phyloP scores from a whole-genome alignment of 2,888 invertebrate genomes.

The Dryobota labecula region DNA sequence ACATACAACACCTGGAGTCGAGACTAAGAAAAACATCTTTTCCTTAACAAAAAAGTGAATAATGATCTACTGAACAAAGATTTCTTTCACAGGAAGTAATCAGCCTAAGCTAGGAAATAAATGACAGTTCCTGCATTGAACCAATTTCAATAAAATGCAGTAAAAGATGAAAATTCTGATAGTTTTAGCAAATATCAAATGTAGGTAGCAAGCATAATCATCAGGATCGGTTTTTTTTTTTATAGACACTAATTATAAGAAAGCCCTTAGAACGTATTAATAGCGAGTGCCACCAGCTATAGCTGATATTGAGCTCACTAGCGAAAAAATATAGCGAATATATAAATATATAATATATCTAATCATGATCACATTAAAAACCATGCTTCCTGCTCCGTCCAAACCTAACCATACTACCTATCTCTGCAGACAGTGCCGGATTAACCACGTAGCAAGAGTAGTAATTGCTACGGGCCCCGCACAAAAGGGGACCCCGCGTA shows the following conservation, averaged over 20 bases:
- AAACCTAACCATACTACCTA: too few relatives aligned
- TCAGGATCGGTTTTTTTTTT: too few relatives aligned
- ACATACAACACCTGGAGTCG: not conserved
- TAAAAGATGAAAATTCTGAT: not conserved
- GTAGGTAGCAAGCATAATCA: too few relatives aligned
- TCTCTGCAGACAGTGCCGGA: too few relatives aligned
- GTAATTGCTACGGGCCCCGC: too few relatives aligned
- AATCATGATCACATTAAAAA: not conserved
- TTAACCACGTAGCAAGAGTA: too few relatives aligned
- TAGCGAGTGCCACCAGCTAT: too few relatives aligned
- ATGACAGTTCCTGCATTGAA: conserved; percentile 19
- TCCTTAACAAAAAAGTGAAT: not conserved
- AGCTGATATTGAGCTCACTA: not conserved
- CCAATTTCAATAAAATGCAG: conserved; percentile 2
- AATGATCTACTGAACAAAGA: conserved; percentile 1
- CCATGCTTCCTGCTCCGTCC: not conserved
- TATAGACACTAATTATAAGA: too few relatives aligned
- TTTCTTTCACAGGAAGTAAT: conserved; percentile 37
- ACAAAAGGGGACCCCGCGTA: too few relatives aligned
- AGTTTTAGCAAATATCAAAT: too few relatives aligned
- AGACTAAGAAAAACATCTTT: not conserved
- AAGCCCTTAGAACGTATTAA: too few relatives aligned
- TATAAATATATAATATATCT: too few relatives aligned
- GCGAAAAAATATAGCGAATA: not conserved
- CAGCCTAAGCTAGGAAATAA: conserved; percentile 27